phyloP scores from a whole-genome alignment of 1,140 invertebrate genomes.

The Hetaerina americana region DNA sequence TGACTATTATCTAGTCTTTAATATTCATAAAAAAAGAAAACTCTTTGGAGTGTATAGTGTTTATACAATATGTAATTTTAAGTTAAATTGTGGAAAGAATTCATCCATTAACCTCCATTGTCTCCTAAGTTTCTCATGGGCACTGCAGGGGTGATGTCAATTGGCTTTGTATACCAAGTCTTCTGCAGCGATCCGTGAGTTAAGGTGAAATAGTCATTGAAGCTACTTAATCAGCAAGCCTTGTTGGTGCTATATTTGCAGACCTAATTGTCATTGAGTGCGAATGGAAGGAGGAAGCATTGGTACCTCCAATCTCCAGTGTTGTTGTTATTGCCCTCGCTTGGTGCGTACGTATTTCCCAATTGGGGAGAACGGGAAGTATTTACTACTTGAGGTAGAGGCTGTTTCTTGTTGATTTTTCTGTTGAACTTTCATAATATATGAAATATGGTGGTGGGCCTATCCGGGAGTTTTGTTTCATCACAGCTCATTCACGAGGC shows the following conservation, averaged over 20 bases:
- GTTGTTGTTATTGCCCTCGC: background rate
- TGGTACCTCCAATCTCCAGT: no score
- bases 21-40: background rate
- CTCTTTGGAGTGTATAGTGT: background rate
- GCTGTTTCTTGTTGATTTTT: background rate
- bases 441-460: background rate
- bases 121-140: background rate
- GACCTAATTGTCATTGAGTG: background rate
- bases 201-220: no score
- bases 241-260: background rate
- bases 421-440: background rate
- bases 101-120: background rate
- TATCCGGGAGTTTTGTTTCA: background rate
- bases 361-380: no score
- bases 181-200: no score
- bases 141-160: background rate
- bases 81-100: background rate
- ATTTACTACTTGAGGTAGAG: background rate
- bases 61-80: background rate
- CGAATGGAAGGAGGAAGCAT: background rate
- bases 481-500: background rate
- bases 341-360: no score
- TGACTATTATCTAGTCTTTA: background rate
- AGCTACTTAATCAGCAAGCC: background rate
- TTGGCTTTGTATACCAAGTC: no score